Base-by-base conservation (phyloP, 1,140 invertebrate genomes). In the Druon quercuslanigerum region DNA sequence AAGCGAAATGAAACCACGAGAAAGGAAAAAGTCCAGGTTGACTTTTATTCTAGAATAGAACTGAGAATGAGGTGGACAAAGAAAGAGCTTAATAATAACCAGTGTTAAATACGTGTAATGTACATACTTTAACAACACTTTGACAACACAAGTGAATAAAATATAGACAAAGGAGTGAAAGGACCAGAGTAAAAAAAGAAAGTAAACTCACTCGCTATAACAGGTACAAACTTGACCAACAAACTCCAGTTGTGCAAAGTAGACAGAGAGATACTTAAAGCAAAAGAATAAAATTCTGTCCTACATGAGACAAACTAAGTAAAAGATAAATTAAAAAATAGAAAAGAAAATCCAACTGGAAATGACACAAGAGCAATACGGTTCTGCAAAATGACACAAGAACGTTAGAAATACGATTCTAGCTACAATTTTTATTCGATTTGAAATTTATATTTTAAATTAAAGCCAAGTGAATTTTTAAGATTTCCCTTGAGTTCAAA, bases 71-170 rank as follows among this genome's bases (percentile, higher is more conserved):
- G 40, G 16, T 1, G 2, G 60, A 40, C 25, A 66, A 66, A n/a
- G 60, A 25, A 40, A 66, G 60, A 40, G 60, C 25, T 40, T n/a
- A 66, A 40, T 40, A 66, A 66, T 66, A 66, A 19, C 54, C 19
- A 19, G 19, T 14, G 75, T 66, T 76, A 76, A 76, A 60, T 76
- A 25, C 71, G 56, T 52, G 71, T 46, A 72, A 72, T 72, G 71
- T 51, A 52, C 71, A 72, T 25, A 52, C 40, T 57, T 46, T 52
- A 50, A 40, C 51, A 56, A 56, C 25, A 70, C 25, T 66, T 16
- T 40, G 60, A 66, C 60, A 66, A 66, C 3, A n/a, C 20, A 46
- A 78, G 9, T 20, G 16, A 77, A 70, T n/a, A 66, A 51, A 75
- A 51, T 33, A 52, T 13, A 51, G 54, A 52, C 20, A 75, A 79